Percentiles rank a stretch among this genome's conserved stretches.
phyloP scores from a whole-genome alignment of 2,797 vertebrate genomes.

The Tamandua tetradactyla region DNA sequence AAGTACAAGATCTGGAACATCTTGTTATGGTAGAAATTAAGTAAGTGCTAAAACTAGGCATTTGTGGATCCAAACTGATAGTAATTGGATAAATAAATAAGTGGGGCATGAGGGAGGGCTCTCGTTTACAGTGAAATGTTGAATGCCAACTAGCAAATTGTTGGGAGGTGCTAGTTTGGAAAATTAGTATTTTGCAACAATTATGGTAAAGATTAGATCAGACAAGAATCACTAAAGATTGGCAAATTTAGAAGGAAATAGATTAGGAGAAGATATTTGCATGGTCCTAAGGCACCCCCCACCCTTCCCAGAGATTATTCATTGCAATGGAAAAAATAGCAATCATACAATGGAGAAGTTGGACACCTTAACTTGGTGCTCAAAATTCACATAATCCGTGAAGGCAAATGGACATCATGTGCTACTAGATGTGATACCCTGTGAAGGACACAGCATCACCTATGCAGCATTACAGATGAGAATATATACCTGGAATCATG shows the following conservation, averaged over 20 bases:
- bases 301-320: not conserved
- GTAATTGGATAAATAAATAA: not conserved
- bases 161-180: not conserved
- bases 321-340: not conserved
- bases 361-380: not conserved
- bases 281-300: not conserved
- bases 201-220: not conserved
- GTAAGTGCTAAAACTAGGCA: conserved; percentile 17
- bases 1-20: not conserved
- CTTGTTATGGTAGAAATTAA: conserved; percentile 25
- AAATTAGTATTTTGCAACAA: not conserved
- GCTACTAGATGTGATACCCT: not conserved
- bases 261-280: not conserved
- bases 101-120: not conserved
- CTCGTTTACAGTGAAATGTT: not conserved
- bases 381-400: not conserved
- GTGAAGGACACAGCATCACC: not conserved
- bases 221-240: not conserved
- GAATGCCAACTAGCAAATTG: not conserved
- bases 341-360: not conserved
- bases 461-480: not conserved
- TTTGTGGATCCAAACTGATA: not conserved
- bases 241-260: not conserved
- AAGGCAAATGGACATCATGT: no score
- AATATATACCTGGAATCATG: not conserved